Conservation (phyloP, 2,113 vertebrate species). For the Eulacestoma nigropectus region DNA sequence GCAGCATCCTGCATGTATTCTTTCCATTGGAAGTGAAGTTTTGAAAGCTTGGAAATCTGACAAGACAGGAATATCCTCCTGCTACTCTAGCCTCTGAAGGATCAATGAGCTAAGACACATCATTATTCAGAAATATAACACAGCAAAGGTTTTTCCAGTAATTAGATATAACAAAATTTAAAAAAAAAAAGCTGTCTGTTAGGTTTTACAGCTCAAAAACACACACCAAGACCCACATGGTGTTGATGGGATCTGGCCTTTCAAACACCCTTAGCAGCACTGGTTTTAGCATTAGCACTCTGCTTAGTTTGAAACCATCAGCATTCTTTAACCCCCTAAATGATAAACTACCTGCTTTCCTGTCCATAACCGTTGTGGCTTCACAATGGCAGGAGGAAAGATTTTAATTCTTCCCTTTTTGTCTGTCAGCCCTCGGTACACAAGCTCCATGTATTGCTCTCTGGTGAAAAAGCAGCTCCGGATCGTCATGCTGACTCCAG, state of each 20-base stretch:
- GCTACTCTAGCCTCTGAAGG: background rate
- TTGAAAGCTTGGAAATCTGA: background rate
- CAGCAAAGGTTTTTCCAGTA: background rate
- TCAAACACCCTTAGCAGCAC: background rate
- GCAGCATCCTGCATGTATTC: background rate
- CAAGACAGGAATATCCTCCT: background rate
- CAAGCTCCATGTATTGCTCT: constrained; percentile 89
- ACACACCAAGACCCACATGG: background rate
- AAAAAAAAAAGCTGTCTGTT: background rate
- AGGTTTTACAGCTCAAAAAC: background rate
- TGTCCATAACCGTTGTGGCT: constrained; percentile 88
- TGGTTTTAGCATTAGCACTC: background rate
- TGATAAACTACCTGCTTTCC: constrained; percentile 87
- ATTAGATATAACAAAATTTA: background rate
- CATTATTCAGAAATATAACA: background rate
- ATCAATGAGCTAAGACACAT: background rate
- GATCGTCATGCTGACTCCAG: constrained; percentile 92
- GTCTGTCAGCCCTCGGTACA: constrained; percentile 92
- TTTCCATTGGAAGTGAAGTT: background rate
- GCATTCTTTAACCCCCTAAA: background rate
- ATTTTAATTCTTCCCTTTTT: constrained; percentile 80
- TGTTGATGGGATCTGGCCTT: background rate
- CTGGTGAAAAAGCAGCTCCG: constrained; percentile 87
- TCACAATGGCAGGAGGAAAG: constrained; percentile 84
- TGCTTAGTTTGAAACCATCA: background rate